Conservation (phyloP, 2,797 vertebrate species). For the Enteromius argenteus region DNA sequence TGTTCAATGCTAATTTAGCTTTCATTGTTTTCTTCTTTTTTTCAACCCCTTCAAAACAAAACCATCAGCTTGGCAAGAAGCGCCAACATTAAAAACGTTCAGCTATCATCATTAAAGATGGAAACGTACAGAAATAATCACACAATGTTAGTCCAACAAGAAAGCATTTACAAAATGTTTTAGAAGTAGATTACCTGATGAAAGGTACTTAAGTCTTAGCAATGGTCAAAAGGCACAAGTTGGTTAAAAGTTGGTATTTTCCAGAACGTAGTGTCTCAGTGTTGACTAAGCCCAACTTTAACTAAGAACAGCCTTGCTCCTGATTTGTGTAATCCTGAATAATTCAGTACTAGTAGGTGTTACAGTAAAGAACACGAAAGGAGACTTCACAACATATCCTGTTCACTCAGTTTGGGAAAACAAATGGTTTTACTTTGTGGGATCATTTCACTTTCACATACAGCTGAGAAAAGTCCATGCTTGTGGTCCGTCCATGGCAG, state of each 20-base stretch:
- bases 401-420: slow-evolving; percentile 59
- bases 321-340: slow-evolving; percentile 74
- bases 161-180: slow-evolving; percentile 80
- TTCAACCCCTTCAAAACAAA: slow-evolving; percentile 56
- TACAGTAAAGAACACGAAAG: slow-evolving; percentile 58
- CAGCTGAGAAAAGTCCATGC: slow-evolving; percentile 41
- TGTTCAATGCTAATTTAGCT: slow-evolving; percentile 32
- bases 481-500: slow-evolving; percentile 24
- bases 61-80: slow-evolving; percentile 46
- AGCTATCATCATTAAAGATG: slow-evolving; percentile 65
- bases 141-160: slow-evolving; percentile 65
- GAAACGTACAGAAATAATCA: slow-evolving; percentile 72
- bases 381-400: slow-evolving; percentile 63
- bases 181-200: slow-evolving; percentile 83
- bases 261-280: slow-evolving; percentile 69
- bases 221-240: slow-evolving; percentile 91
- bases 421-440: slow-evolving; percentile 50
- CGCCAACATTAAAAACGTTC: slow-evolving; percentile 62
- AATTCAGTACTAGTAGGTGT: slow-evolving; percentile 35
- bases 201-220: slow-evolving; percentile 82
- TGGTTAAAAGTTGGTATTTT: slow-evolving; percentile 78
- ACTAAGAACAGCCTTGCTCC: slow-evolving; percentile 71
- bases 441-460: slow-evolving; percentile 21
- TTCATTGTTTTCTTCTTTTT: neutral
- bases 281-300: slow-evolving; percentile 72